Conservation (phyloP, 2,113 vertebrate species). For the Gopherus flavomarginatus region DNA sequence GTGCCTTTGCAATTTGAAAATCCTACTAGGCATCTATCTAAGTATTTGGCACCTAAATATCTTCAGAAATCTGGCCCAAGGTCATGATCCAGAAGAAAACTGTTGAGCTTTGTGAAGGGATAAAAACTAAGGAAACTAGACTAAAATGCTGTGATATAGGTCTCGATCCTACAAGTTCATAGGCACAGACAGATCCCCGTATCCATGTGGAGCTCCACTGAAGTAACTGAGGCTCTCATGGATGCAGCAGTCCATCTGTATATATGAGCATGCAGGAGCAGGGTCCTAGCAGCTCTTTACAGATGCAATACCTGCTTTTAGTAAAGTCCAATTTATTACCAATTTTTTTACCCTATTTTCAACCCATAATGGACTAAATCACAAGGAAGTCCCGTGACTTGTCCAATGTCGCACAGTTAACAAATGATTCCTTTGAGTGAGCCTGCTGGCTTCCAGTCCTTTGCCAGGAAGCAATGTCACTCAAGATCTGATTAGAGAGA, state of each 20-base stretch:
- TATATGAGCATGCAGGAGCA: not conserved
- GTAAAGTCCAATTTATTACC: not conserved
- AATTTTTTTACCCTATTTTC: not conserved
- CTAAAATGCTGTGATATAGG: not conserved
- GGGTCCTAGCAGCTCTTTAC: not conserved
- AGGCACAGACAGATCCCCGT: not conserved
- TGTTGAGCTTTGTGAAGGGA: not conserved
- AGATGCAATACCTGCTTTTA: not conserved
- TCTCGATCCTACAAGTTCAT: not conserved
- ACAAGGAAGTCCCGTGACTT: not conserved
- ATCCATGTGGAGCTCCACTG: not conserved
- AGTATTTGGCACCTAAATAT: not conserved
- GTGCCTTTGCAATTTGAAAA: not conserved
- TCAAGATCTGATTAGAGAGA: not conserved
- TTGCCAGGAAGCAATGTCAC: not conserved
- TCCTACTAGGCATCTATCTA: not conserved
- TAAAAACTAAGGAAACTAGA: not conserved
- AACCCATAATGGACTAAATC: not conserved
- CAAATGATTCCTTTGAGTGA: not conserved
- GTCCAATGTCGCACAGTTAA: fast-evolving
- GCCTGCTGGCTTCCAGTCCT: not conserved
- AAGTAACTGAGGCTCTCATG: not conserved
- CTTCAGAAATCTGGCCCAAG: not conserved
- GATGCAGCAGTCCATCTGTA: not conserved
- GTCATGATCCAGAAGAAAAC: not conserved